phyloP scores from a whole-genome alignment of 2,888 invertebrate species.

The Ephialtes manifestator region DNA sequence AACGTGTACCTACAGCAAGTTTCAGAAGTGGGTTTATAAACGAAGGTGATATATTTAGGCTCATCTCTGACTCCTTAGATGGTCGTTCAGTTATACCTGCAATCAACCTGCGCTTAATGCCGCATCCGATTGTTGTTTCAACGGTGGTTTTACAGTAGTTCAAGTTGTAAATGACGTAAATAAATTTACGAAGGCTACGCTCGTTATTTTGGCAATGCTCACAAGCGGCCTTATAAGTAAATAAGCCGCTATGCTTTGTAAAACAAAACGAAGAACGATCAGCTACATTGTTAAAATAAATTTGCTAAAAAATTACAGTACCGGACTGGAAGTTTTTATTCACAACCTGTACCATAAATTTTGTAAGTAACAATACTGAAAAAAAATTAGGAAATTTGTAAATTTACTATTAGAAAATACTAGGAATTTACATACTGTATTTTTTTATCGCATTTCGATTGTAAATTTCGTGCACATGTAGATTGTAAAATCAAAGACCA shows the following conservation, averaged over 20 bases:
- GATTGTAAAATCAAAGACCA: too few species aligned
- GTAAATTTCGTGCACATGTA: too few species aligned
- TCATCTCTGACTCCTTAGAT: slow-evolving; percentile 70
- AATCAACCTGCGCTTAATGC: slow-evolving; percentile 51
- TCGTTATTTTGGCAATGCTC: background rate
- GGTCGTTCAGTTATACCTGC: slow-evolving; percentile 60
- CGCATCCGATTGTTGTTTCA: slow-evolving; percentile 54
- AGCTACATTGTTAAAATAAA: too few species aligned
- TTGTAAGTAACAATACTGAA: too few species aligned
- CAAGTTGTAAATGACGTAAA: background rate
- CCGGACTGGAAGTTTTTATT: too few species aligned
- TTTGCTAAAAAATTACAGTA: too few species aligned
- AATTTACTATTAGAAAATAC: too few species aligned
- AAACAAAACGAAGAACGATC: too few species aligned
- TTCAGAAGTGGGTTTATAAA: slow-evolving; percentile 45
- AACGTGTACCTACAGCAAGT: slow-evolving; percentile 6
- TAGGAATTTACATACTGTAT: too few species aligned
- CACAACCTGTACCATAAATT: too few species aligned
- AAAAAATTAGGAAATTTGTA: too few species aligned
- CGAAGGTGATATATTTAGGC: slow-evolving; percentile 72
- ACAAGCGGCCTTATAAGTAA: background rate
- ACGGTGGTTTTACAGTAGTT: slow-evolving; percentile 9
- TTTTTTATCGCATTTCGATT: too few species aligned
- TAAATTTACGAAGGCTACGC: background rate
- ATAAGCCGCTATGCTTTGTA: background rate